Evolutionary conservation across 2,888 invertebrate species (phyloP), one percentile per base, ranked within the genome.

Genomic region (Melipona bicolor): DNA sequence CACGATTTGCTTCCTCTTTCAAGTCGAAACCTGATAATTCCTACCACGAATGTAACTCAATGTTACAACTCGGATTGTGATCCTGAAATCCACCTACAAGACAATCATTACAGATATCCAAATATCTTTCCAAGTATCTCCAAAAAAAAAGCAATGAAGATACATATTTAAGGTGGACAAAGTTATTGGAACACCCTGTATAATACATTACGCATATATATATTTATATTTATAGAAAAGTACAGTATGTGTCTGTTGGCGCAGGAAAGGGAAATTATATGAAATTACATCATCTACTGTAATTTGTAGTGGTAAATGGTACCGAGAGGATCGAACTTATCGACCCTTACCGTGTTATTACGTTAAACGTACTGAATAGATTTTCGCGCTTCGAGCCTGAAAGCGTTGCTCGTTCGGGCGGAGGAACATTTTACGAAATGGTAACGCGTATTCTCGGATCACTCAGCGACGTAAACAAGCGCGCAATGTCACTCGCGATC

Each of bases 251-350:
- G 49, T 49, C 24, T 27, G 43, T 59, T 6, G 61, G 4, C 13
- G 43, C 36, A 61, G 32, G 59, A 79, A 65, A 43, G 68, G 73
- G 43, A 79, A 70, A 82, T 82, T 79, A 65, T 52, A 69, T 43
- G 68, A 74, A 79, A 82, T 79, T 82, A 79, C 79, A 74, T 79
- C 69, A 65, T 74, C 59, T 24, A 43, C 21, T 19, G 54, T 67
- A 79, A 82, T 79, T 74, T 74, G n/a, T 59, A 43, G 32, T 4
- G 72, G 56, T 68, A 73, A 68, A 19, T 61, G 56, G 50, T 13
- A 59, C 36, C 3, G 49, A 49, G 19, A 43, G 27, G 62, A 64
- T 72, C 73, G 59, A 62, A n/a, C 52, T 43, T 54, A 72, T 49
- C 61, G 59, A 32, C 67, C 61, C 27, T 62, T 61, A 54, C 27